Evolutionary conservation across 2,113 vertebrate species (phyloP), one percentile per base, ranked within the genome.

Genomic region (Tragelaphus scriptus): DNA sequence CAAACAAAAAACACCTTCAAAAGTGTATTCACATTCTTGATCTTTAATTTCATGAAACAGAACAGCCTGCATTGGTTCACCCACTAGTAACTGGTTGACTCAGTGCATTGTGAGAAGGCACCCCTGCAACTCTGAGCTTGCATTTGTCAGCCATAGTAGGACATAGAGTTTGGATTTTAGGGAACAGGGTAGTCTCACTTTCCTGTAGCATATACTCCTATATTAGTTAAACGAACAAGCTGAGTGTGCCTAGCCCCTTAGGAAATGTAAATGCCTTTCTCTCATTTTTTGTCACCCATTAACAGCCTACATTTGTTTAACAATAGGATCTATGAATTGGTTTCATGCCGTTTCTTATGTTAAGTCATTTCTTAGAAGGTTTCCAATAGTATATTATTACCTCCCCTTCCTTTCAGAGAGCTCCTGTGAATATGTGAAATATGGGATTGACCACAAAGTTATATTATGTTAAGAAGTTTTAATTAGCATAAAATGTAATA

Each of bases 401-500:
- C n/a, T 85, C 63, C 51, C 47, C 28, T 79, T 90, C 55, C 51
- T 96, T 94, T 85, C 19, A 85, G 86, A 89, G 51, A 63, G 95
- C 63, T 95, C 71, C 61, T 91, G 68, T 30, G 84, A 95, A 56
- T 95, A 56, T 80, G 80, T 96, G n/a, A 86, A 88, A 55, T 96
- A 85, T 68, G 79, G 32, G 15, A 89, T 58, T 89, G 49, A 58
- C 36, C 55, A 81, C n/a, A 90, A 84, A 97, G n/a, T 88, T 91
- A 36, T 75, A 91, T 75, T 81, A 77, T 90, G 17, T 49, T 91
- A 97, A 91, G 61, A 90, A 92, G 53, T 93, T 71, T 97, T 95
- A 98, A 96, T 97, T 95, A 97, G 79, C 93, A 97, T 95, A 87
- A 98, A 95, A 58, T 68, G 23, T 53, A 59, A 32, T 94, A 30